These are phyloP conservation scores for Potamarius usumacintae DNA, from an alignment of 2,113 vertebrate species.

Conservation along the genomic window DNA sequence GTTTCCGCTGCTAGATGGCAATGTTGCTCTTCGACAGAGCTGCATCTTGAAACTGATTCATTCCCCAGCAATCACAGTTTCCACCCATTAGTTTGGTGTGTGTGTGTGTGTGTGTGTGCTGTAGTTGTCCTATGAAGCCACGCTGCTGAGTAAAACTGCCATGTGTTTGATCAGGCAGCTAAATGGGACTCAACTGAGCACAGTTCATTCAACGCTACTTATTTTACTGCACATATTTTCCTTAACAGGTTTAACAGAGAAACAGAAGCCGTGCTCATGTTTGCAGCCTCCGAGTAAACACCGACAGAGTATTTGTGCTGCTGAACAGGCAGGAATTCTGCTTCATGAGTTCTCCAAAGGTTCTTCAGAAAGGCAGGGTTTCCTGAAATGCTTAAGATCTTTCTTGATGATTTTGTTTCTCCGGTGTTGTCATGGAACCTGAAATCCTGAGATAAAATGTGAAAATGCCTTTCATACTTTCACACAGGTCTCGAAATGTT, in stretches of 20 bases:
- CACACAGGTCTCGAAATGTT: neutral
- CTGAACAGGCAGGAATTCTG: neutral
- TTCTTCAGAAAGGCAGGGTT: neutral
- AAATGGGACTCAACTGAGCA: slow-evolving; percentile 31
- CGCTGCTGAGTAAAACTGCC: neutral
- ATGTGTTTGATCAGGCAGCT: slow-evolving; percentile 19
- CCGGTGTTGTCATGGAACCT: too few species aligned
- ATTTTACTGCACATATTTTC: neutral
- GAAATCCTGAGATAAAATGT: neutral
- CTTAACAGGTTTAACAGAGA: neutral
- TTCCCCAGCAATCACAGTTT: neutral
- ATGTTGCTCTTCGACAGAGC: slow-evolving; percentile 78
- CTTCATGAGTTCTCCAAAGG: neutral
- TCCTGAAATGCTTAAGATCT: neutral
- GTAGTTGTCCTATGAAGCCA: neutral
- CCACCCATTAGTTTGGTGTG: slow-evolving; percentile 1
- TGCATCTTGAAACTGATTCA: slow-evolving; percentile 18
- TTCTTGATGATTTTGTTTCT: neutral
- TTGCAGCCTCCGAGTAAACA: neutral
- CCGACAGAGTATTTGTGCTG: neutral
- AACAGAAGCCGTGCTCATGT: neutral
- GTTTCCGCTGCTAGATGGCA: slow-evolving; percentile 84
- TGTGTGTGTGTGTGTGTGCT: slow-evolving; percentile 16
- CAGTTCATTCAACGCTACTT: neutral
- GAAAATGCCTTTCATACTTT: neutral